A percentile compares a stretch with the other conserved stretches of the same genome.
phyloP scores from a whole-genome alignment of 92 coral and sea anemone genomes.

The Zoanthus sociatus region DNA sequence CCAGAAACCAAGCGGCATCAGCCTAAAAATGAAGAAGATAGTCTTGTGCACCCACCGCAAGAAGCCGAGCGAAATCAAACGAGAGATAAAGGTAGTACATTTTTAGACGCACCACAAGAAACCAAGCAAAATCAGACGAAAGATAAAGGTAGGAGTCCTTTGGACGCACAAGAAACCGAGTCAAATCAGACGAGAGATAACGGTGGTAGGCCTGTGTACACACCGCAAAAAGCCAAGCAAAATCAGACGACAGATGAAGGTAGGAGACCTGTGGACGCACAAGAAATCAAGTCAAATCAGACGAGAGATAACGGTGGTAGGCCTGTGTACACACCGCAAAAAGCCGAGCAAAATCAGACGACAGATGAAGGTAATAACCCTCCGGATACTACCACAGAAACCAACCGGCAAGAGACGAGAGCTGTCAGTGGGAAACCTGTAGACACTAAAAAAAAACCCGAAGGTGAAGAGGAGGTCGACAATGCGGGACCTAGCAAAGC shows the following conservation, averaged over 20 bases:
- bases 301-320: too few species aligned
- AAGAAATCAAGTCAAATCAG: not conserved
- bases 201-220: not conserved
- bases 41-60: not conserved
- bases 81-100: too few species aligned
- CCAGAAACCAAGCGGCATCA: too few species aligned
- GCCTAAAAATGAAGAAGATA: too few species aligned
- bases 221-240: not conserved
- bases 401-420: too few species aligned
- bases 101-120: not conserved
- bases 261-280: not conserved
- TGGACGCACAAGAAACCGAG: not conserved
- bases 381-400: too few species aligned
- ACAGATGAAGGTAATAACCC: too few species aligned
- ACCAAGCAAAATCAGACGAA: too few species aligned
- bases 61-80: not conserved
- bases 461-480: not conserved
- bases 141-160: not conserved
- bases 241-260: too few species aligned
- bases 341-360: not conserved
- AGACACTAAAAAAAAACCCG: not conserved
- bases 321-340: not conserved
- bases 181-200: too few species aligned
- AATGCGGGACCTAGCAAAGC: conserved; percentile 4
- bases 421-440: too few species aligned